Base-by-base conservation (phyloP, 1,140 invertebrate species). In the Pantala flavescens region DNA sequence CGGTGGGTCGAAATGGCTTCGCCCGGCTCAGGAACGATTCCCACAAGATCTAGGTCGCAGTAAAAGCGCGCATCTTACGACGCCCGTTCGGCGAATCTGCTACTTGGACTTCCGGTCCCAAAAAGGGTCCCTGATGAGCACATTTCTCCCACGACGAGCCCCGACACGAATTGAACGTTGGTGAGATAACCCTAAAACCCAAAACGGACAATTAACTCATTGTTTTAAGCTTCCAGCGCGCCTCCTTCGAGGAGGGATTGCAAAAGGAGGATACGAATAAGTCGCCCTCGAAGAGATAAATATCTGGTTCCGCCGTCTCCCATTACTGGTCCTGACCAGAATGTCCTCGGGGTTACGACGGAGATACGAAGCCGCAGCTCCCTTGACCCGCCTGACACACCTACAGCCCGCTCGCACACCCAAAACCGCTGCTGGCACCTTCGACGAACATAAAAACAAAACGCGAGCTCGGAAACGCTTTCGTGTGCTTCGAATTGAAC, bases 201-300 rank as follows among this genome's bases (percentile, higher is more conserved):
- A 63, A 63, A 63, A 19, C 5, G 49, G 49, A 63, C n/a, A 63
- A 63, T 63, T 63, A 63, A 63, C 49, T 63, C 49, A 63, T 63
- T 63, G 49, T 63, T 63, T 19, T 63, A 36, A 36, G 28, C 28
- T 36, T 36, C 28, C 9, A 36, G 28, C n/a, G 49, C 1, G 12
- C 3, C 49, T 63, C 5, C 12, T 21, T 12, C 43, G 43, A 16
- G 10, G 16, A 12, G n/a, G 49, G 49, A 63, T 63, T 63, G 49
- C n/a, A 63, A 63, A 63, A 21, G 49, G 49, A 63, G 49, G 49
- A 63, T 63, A 19, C 49, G 49, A 21, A 16, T 16, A 12, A 16
- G 49, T 63, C 16, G 49, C 28, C 28, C 28, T 36, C 28, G 49
- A 21, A 63, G 49, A 63, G 49, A 63, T 16, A 63, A 21, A 63